A percentile compares a stretch with the other conserved stretches of the same genome.
phyloP scores from a whole-genome alignment of 2,113 vertebrate genomes.

The Eleginops maclovinus region DNA sequence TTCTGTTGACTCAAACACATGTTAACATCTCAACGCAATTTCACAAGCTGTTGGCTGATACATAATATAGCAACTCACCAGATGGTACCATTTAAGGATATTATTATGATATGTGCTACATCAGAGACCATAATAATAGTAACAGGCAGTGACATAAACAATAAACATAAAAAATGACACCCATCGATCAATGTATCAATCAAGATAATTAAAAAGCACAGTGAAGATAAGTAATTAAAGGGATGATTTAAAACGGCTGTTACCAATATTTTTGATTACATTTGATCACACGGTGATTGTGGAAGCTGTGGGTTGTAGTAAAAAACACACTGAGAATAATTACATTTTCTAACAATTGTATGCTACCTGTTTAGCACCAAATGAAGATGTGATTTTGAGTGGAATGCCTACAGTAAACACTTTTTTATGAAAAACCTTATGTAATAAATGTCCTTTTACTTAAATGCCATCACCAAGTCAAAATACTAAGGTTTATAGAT shows the following conservation, averaged over 20 bases:
- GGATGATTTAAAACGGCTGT: background rate
- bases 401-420: background rate
- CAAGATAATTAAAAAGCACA: background rate
- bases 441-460: no score
- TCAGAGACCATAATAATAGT: background rate
- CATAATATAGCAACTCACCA: background rate
- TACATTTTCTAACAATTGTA: no score
- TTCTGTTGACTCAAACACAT: conserved; percentile 30
- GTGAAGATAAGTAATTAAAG: background rate
- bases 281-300: background rate
- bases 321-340: no score
- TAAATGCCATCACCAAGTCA: no score
- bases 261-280: background rate
- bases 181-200: background rate
- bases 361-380: background rate
- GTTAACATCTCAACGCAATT: conserved; percentile 1
- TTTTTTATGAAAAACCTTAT: background rate
- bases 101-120: background rate
- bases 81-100: background rate
- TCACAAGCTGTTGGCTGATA: background rate
- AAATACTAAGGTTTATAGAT: no score
- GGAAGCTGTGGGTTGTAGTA: background rate
- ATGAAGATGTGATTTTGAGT: background rate
- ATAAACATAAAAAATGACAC: background rate
- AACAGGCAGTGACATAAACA: background rate